These are phyloP conservation scores for Eriosoma lanigerum DNA, from an alignment of 1,140 invertebrate genomes.

Conservation along the genomic window DNA sequence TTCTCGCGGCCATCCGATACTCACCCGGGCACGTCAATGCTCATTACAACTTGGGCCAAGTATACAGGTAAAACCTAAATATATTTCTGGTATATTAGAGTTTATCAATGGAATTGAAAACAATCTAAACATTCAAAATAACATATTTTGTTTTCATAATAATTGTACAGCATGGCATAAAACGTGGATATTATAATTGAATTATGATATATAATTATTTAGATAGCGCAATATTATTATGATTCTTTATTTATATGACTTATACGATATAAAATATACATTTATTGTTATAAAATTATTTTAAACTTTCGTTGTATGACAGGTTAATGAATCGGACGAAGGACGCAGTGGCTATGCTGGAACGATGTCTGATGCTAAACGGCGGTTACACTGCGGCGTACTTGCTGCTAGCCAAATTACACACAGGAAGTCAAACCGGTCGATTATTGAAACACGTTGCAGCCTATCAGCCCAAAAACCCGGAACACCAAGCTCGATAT, in stretches of 20 bases:
- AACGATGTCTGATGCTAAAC: slow-evolving; percentile 67
- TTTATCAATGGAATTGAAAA: too few species aligned
- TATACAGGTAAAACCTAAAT: slow-evolving; percentile 68
- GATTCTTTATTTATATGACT: too few species aligned
- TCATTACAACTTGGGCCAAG: slow-evolving; percentile 81
- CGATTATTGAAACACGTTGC: slow-evolving; percentile 64
- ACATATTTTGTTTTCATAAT: too few species aligned
- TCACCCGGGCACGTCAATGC: slow-evolving; percentile 79
- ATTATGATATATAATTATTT: too few species aligned
- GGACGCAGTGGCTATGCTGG: slow-evolving; percentile 69
- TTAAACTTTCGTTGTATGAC: slow-evolving; percentile 21
- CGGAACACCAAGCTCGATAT: slow-evolving; percentile 69
- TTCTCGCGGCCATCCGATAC: slow-evolving; percentile 72
- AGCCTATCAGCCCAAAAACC: slow-evolving; percentile 66
- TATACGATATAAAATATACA: too few species aligned
- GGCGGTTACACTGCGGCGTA: slow-evolving; percentile 70
- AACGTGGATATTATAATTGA: too few species aligned
- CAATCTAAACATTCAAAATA: too few species aligned
- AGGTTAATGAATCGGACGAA: slow-evolving; percentile 68
- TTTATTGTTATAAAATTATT: too few species aligned
- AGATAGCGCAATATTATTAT: too few species aligned
- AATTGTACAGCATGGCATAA: too few species aligned
- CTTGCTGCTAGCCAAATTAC: slow-evolving; percentile 66
- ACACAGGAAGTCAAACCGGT: slow-evolving; percentile 60
- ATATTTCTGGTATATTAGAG: too few species aligned